Conservation (phyloP, 2,797 vertebrate genomes). For the Acanthis flammea region DNA sequence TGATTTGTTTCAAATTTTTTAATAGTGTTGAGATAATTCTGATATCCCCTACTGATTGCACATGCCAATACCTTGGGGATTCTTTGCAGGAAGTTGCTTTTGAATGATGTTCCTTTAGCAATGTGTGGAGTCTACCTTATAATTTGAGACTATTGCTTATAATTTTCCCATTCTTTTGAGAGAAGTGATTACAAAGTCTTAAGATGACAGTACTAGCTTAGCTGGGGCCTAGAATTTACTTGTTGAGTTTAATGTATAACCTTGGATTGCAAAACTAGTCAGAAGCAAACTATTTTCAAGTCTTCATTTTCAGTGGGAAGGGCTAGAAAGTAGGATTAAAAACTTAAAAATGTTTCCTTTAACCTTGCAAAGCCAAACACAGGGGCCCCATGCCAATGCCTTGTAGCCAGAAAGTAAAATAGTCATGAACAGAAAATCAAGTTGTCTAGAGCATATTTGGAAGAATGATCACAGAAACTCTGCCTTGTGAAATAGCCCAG, state of each 20-base stretch:
- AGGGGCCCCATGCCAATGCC: background rate
- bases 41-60: background rate
- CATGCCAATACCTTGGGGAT: background rate
- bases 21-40: slow-evolving; percentile 24
- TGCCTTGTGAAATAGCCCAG: background rate
- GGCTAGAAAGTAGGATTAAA: background rate
- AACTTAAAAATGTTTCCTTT: background rate
- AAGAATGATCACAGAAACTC: background rate
- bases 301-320: background rate
- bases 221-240: background rate
- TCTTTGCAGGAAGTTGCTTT: background rate
- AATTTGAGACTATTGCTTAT: background rate
- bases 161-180: background rate
- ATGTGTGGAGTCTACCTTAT: background rate
- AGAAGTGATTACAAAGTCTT: background rate
- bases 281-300: background rate
- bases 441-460: background rate
- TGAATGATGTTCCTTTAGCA: background rate
- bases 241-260: background rate
- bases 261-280: background rate
- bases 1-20: slow-evolving; percentile 5
- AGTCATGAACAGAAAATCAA: background rate
- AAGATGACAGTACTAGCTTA: background rate
- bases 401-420: background rate
- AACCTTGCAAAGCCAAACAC: background rate